A percentile compares a stretch with the other conserved stretches of the same genome.
These are phyloP conservation scores for Danaus melanippus DNA, from an alignment of 1,140 invertebrate species.

Conservation along the genomic window DNA sequence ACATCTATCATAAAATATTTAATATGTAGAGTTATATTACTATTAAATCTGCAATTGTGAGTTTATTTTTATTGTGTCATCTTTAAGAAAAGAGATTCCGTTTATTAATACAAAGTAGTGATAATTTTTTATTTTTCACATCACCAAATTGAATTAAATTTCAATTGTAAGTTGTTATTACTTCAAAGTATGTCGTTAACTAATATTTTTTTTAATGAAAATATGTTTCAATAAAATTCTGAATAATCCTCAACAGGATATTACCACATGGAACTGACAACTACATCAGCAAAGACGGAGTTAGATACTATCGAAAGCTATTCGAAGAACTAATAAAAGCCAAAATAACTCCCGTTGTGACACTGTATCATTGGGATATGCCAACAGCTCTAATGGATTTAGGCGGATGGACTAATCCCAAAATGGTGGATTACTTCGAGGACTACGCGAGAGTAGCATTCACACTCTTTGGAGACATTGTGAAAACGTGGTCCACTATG, in stretches of 20 bases:
- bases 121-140: too few species aligned
- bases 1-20: too few species aligned
- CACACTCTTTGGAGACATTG: conserved; percentile 74
- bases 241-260: conserved; percentile 48
- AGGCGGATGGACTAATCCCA: conserved; percentile 76
- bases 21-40: too few species aligned
- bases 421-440: conserved; percentile 74
- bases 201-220: too few species aligned
- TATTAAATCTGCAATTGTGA: too few species aligned
- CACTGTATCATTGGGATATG: conserved; percentile 75
- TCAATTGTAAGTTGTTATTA: too few species aligned
- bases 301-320: conserved; percentile 76
- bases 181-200: too few species aligned
- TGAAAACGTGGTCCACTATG: conserved; percentile 72
- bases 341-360: conserved; percentile 73
- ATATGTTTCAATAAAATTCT: neutral
- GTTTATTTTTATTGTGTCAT: too few species aligned
- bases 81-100: too few species aligned
- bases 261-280: conserved; percentile 73
- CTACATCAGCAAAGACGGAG: conserved; percentile 71
- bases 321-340: conserved; percentile 73
- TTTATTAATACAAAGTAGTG: too few species aligned
- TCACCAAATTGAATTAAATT: too few species aligned
- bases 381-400: conserved; percentile 73
- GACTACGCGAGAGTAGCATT: conserved; percentile 76